A percentile compares a stretch with the other conserved stretches of the same genome.
Evolutionary conservation across 2,888 invertebrate genomes (phyloP).

Genomic region (Teleogryllus oceanicus): DNA sequence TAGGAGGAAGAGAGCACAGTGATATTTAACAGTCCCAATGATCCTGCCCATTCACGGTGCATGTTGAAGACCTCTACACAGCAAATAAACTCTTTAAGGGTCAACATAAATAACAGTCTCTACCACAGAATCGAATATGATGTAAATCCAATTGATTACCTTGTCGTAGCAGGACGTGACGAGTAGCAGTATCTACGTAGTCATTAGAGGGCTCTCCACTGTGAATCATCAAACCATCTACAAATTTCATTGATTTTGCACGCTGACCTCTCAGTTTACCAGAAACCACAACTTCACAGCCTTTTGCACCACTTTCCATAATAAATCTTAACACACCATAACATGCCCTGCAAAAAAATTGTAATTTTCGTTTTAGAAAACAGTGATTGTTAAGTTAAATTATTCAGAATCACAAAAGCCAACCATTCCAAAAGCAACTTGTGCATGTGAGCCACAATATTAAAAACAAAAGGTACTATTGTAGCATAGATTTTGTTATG

Average conservation of each 20-base stretch:
- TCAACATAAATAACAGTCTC: too few species aligned
- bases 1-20: too few species aligned
- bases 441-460: too few species aligned
- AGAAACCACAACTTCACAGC: slow-evolving; percentile 98
- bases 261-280: slow-evolving; percentile 98
- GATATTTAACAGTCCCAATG: neutral
- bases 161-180: slow-evolving; percentile 96
- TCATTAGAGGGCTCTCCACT: slow-evolving; percentile 98
- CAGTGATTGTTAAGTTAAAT: too few species aligned
- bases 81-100: too few species aligned
- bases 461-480: too few species aligned
- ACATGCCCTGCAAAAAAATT: slow-evolving; percentile 67
- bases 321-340: slow-evolving; percentile 98
- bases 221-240: slow-evolving; percentile 99
- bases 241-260: slow-evolving; percentile 99
- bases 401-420: too few species aligned
- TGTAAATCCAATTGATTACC: slow-evolving; percentile 52
- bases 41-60: neutral
- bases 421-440: too few species aligned
- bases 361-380: neutral
- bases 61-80: too few species aligned
- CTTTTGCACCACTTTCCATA: slow-evolving; percentile 96
- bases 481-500: too few species aligned
- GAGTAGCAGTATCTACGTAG: slow-evolving; percentile 96
- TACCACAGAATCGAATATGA: neutral